Percentiles rank a stretch among this genome's conserved stretches.
phyloP scores from a whole-genome alignment of 2,113 vertebrate species.

The Tiliqua scincoides region DNA sequence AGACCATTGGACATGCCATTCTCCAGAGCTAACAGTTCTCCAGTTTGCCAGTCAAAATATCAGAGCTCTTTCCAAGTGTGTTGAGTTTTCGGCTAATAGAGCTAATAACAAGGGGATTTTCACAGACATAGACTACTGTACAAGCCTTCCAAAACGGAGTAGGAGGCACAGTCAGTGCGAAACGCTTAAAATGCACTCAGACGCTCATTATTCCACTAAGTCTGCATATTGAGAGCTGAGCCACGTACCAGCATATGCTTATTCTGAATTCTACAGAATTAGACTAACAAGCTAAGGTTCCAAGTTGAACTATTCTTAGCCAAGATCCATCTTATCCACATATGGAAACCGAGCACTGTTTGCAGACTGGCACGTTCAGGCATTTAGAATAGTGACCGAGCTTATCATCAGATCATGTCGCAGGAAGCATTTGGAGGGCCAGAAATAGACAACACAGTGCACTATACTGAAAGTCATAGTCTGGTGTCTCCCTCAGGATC shows the following conservation, averaged over 20 bases:
- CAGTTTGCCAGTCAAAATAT: conserved; percentile 20
- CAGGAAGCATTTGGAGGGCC: background rate
- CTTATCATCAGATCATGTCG: conserved; percentile 51
- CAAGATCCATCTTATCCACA: conserved; percentile 56
- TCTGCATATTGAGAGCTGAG: conserved; percentile 20
- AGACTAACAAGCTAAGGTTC: conserved; percentile 19
- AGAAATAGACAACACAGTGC: background rate
- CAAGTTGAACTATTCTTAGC: conserved; percentile 49
- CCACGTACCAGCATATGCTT: conserved; percentile 23
- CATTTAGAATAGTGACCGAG: conserved; percentile 58
- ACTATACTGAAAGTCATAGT: too few relatives aligned
- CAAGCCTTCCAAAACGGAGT: conserved; percentile 39
- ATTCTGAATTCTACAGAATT: conserved; percentile 48
- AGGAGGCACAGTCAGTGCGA: conserved; percentile 21
- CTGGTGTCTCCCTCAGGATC: too few relatives aligned
- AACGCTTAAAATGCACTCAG: conserved; percentile 55
- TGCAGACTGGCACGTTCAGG: conserved; percentile 43
- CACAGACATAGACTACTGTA: conserved; percentile 47
- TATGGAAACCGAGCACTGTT: conserved; percentile 47
- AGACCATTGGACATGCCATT: background rate
- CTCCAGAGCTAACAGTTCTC: background rate
- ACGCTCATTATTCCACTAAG: conserved; percentile 45
- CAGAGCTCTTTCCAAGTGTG: conserved; percentile 48
- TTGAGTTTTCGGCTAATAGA: conserved; percentile 51
- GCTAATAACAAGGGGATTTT: conserved; percentile 53